A percentile compares a stretch with the other conserved stretches of the same genome.
Evolutionary conservation across 2,113 vertebrate genomes (phyloP).

Genomic region (Otocyon megalotis): DNA sequence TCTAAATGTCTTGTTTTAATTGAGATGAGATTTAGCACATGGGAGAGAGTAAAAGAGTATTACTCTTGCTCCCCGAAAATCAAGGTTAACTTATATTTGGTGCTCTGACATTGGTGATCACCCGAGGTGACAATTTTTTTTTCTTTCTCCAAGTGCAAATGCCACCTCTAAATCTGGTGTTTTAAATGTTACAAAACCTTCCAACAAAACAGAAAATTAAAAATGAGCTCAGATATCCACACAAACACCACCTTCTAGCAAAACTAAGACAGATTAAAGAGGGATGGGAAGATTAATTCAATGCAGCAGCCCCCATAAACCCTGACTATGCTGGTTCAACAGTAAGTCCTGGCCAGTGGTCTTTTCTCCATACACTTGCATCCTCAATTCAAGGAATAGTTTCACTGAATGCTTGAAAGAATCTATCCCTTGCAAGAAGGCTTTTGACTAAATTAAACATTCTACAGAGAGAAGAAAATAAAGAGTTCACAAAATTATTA

Average conservation of each 20-base stretch:
- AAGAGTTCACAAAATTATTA: conserved; percentile 49
- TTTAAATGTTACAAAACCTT: conserved; percentile 37
- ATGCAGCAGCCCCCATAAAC: background rate
- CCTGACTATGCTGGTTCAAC: background rate
- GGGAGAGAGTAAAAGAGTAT: background rate
- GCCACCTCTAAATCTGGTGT: background rate
- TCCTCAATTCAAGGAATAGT: conserved; percentile 24
- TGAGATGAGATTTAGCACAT: background rate
- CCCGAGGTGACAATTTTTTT: background rate
- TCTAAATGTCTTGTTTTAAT: conserved; percentile 38
- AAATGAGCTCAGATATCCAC: conserved; percentile 13
- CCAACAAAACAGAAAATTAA: conserved; percentile 45
- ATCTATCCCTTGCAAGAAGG: background rate
- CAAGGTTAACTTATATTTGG: background rate
- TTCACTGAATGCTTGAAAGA: background rate
- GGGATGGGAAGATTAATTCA: background rate
- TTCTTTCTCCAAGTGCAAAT: conserved; percentile 8
- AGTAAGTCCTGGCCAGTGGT: background rate
- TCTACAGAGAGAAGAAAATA: conserved; percentile 47
- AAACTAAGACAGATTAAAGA: conserved; percentile 15
- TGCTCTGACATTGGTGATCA: background rate
- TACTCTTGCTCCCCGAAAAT: background rate
- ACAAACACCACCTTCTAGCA: conserved; percentile 27
- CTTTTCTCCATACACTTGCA: background rate
- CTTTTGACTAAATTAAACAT: conserved; percentile 58